phyloP scores from a whole-genome alignment of 1,140 invertebrate species.

The Drosophila tsacasi region DNA sequence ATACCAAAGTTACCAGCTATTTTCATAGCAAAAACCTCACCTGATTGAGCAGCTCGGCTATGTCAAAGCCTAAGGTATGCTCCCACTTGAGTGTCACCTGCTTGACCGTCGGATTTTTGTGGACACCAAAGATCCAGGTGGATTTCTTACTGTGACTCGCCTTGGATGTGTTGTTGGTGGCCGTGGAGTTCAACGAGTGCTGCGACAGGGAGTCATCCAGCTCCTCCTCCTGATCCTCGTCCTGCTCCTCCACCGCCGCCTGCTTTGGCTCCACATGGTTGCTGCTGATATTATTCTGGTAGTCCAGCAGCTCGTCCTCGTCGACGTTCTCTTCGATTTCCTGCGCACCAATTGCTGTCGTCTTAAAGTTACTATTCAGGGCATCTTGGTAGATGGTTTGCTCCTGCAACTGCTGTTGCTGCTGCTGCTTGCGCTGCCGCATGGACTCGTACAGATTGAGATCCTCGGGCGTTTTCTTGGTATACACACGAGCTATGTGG shows the following conservation, averaged over 20 bases:
- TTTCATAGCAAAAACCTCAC: slow-evolving; percentile 12
- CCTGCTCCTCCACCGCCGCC: slow-evolving; percentile 14
- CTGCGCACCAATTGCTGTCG: slow-evolving; percentile 67
- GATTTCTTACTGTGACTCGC: slow-evolving; percentile 60
- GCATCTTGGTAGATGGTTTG: slow-evolving; percentile 68
- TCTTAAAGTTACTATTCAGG: slow-evolving; percentile 73
- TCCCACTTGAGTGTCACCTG: slow-evolving; percentile 79
- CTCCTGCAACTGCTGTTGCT: slow-evolving; percentile 46
- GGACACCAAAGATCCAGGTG: slow-evolving; percentile 88
- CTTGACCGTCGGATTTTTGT: slow-evolving; percentile 87
- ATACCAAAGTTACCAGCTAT: not conserved
- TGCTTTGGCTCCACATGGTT: slow-evolving; percentile 21
- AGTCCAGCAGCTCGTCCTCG: slow-evolving; percentile 65
- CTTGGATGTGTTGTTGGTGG: slow-evolving; percentile 68
- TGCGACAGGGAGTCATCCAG: slow-evolving; percentile 66
- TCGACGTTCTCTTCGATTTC: slow-evolving; percentile 21
- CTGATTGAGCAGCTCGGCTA: slow-evolving; percentile 74
- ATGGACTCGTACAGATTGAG: slow-evolving; percentile 74
- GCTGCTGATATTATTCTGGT: slow-evolving; percentile 68
- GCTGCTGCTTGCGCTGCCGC: slow-evolving; percentile 71
- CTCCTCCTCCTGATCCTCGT: slow-evolving; percentile 37
- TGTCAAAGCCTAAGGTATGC: slow-evolving; percentile 67
- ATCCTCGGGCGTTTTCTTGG: slow-evolving; percentile 87
- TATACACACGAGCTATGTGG: slow-evolving; percentile 89
- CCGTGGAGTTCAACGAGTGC: slow-evolving; percentile 70